Evolutionary conservation across 2,113 vertebrate genomes (phyloP), one percentile per base, ranked within the genome.

Genomic region (Saccopteryx bilineata): DNA sequence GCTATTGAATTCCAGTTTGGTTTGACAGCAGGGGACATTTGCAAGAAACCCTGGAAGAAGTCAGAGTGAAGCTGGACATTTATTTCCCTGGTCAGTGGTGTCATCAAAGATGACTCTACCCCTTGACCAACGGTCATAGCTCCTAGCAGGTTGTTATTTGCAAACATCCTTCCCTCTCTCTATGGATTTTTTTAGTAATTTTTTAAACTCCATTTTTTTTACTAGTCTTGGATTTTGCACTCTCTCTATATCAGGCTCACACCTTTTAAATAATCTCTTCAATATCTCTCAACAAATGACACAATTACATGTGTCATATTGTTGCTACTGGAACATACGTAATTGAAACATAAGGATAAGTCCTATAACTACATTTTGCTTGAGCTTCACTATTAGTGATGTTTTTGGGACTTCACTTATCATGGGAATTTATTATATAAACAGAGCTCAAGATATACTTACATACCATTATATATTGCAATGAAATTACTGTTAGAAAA

Each of bases 191-290:
- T 68, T 11, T 52, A 69, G 61, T 69, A 52, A 84, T 17, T 61
- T 54, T 39, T 19, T 61, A 61, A 31, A 9, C 39, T 17, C 2
- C 39, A 39, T 1, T 76, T 2, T 39, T 69, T 9, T 66, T 75
- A 76, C 18, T 61, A 78, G 71, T 66, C 26, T 83, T 39, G 21
- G 50, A 17, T 15, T 58, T 33, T 83, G 5, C 60, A 8, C 12
- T 68, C 33, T 33, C 65, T 33, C 17, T 84, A 78, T 31, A 21
- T 68, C 63, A 69, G 72, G 9, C 24, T 52, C 39, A 78, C 31
- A 52, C 5, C 24, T 90, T 90, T 84, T 78, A 90, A 90, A 61
- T 76, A 84, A 78, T 61, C 12, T 84, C 71, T 84, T 86, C 56
- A 80, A 13, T 71, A 65, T 17, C 46, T 69, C n/a, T 46, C 66